These are phyloP conservation scores for Acipenser oxyrinchus DNA, from an alignment of 2,797 vertebrate genomes.

Conservation along the genomic window DNA sequence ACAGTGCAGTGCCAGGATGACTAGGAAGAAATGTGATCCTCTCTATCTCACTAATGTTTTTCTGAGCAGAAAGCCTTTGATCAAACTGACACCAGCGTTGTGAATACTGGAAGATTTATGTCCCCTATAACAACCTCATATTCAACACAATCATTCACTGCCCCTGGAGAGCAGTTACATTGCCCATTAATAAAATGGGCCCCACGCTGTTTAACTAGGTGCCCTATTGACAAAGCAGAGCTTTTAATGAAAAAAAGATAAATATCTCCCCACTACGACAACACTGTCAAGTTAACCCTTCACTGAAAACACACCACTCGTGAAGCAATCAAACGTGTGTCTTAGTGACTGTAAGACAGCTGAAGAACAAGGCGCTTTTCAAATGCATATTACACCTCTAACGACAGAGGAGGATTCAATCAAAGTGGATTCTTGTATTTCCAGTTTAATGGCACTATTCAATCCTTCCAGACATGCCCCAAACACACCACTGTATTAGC, in stretches of 20 bases:
- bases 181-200: conserved; percentile 16
- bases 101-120: conserved; percentile 31
- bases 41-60: conserved; percentile 14
- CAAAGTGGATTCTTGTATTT: too few species aligned
- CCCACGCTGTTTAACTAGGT: conserved; percentile 21
- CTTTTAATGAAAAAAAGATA: conserved; percentile 22
- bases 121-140: conserved; percentile 32
- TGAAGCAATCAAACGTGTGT: too few species aligned
- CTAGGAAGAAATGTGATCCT: conserved; percentile 8
- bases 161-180: conserved; percentile 24
- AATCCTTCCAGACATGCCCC: too few species aligned
- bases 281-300: conserved; percentile 15
- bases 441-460: too few species aligned
- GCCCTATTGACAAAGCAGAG: conserved; percentile 22
- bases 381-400: too few species aligned
- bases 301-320: not conserved
- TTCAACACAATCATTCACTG: conserved; percentile 33
- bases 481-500: too few species aligned
- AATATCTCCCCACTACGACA: conserved; percentile 13
- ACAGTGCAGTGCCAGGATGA: too few species aligned
- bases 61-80: conserved; percentile 17
- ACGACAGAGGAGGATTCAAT: too few species aligned
- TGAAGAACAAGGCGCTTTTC: too few species aligned
- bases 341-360: too few species aligned
- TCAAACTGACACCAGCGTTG: conserved; percentile 19